phyloP scores from a whole-genome alignment of 2,113 vertebrate genomes.

The Passer domesticus region DNA sequence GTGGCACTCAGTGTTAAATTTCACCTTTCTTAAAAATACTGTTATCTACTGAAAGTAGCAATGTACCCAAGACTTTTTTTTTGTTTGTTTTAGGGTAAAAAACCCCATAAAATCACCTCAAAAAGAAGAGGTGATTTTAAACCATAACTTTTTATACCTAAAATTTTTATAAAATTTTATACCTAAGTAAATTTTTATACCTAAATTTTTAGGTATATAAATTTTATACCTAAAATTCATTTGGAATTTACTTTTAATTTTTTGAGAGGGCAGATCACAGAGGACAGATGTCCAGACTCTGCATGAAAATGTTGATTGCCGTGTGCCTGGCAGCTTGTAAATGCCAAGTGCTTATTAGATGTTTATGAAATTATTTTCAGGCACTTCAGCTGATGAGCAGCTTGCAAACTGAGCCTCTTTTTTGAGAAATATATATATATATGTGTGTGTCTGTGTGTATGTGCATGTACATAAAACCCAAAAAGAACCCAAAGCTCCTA shows the following conservation, averaged over 20 bases:
- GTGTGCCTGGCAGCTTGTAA: conserved; percentile 41
- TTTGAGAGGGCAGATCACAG: background rate
- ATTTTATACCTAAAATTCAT: background rate
- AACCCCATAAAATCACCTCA: background rate
- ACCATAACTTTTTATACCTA: background rate
- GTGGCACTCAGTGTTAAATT: background rate
- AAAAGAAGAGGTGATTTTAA: background rate
- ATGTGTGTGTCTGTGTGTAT: background rate
- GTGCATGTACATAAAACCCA: fast-evolving
- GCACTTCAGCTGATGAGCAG: conserved; percentile 13
- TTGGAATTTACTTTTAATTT: background rate
- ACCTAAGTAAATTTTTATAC: background rate
- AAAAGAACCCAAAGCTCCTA: background rate
- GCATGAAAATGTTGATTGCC: background rate
- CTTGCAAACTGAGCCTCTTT: conserved; percentile 5
- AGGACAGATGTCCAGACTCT: conserved; percentile 11
- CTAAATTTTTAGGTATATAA: background rate
- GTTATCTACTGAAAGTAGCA: background rate
- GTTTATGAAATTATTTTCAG: conserved; percentile 28
- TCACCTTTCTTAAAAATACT: background rate
- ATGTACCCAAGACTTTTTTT: background rate
- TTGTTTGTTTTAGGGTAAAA: background rate
- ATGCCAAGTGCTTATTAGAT: conserved; percentile 52
- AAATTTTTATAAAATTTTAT: background rate
- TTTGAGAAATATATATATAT: background rate